Base-by-base conservation (phyloP, 2,113 vertebrate species). In the Nyctereutes procyonoides region DNA sequence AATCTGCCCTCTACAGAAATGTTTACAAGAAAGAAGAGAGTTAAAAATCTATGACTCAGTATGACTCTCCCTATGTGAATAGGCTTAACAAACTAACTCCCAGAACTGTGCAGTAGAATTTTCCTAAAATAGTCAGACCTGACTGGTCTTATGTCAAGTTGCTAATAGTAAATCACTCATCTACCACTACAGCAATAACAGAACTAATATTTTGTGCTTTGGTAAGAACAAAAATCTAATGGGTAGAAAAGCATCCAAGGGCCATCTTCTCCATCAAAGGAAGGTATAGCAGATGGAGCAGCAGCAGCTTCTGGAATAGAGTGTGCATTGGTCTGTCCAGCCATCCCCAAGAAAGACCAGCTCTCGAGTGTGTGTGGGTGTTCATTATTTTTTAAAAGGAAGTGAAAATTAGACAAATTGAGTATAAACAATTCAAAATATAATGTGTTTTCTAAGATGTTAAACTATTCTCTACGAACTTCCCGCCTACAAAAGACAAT, bases 81-180 rank as follows among this genome's bases (percentile, higher is more conserved):
- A 90, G 55, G 35, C 51, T 81, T 82, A 53, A 74, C 16, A 82
- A 48, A 32, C 55, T 43, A 81, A 63, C 10, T 62, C 58, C 28
- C 7, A 32, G 60, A 53, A 28, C 4, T 84, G 65, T 4, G 28
- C 20, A 60, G 89, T 32, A 51, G 58, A 48, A 28, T 30, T 69
- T 95, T 67, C 35, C 85, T 94, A 80, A 96, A 95, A 90, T 93
- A 84, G 74, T 67, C 80, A 65, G 56, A 67, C 13, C 28, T 48
- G 32, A 79, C 62, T 79, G 56, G 35, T 67, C 76, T 67, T 84
- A 58, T 14, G 56, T 51, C 51, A 74, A 11, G 6, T 43, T 93
- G 14, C 82, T 79, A n/a, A 58, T 5, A 63, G 24, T 63, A 88
- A 91, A 51, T 81, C 76, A 88, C 90, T 86, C 55, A 86, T 55